A percentile compares a stretch with the other conserved stretches of the same genome.
These are phyloP conservation scores for Strix aluco DNA, from an alignment of 2,113 vertebrate genomes.

Conservation along the genomic window DNA sequence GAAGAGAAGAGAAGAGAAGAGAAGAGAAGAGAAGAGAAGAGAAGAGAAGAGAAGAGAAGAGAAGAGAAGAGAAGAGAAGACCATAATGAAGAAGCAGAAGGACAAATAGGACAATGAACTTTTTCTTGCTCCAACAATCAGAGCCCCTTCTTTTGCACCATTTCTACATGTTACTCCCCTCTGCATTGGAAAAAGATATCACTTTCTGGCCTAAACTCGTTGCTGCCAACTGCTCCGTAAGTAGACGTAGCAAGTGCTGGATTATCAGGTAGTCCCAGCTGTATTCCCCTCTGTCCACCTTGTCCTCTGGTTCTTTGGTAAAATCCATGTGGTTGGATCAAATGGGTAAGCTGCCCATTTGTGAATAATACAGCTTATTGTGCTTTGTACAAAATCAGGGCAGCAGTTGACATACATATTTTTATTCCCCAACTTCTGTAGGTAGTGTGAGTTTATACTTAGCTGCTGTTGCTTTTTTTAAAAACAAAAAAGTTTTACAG, in stretches of 20 bases:
- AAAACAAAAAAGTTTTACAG: not conserved
- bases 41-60: no score
- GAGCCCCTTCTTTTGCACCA: not conserved
- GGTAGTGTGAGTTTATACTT: not conserved
- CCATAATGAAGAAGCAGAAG: not conserved
- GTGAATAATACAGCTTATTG: not conserved
- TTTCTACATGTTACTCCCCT: not conserved
- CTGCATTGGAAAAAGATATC: fast-evolving
- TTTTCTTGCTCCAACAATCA: fast-evolving
- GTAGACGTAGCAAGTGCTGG: not conserved
- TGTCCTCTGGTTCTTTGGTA: fast-evolving
- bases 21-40: not conserved
- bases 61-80: no score
- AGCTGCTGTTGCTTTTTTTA: not conserved
- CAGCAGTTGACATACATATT: not conserved
- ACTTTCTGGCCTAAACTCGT: not conserved
- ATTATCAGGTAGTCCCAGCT: no score
- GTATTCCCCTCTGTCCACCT: not conserved
- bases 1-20: not conserved
- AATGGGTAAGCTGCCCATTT: not conserved
- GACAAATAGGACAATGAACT: not conserved
- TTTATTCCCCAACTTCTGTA: not conserved
- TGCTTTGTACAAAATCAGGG: not conserved
- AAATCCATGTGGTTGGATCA: not conserved
- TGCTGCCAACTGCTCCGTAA: not conserved